Conservation (phyloP, 2,888 invertebrate genomes). For the Aelia acuminata region DNA sequence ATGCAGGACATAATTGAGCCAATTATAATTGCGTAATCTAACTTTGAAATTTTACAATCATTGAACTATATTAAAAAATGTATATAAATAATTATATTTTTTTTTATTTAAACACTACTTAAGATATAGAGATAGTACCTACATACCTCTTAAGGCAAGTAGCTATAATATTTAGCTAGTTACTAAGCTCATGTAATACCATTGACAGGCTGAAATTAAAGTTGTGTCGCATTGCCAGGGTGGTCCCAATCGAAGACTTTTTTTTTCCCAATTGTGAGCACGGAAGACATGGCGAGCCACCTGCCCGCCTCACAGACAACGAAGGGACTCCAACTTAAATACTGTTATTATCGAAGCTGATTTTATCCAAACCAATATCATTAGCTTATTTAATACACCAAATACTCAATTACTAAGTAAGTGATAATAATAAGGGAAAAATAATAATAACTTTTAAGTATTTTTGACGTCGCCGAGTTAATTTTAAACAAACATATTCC, state of each 20-base stretch:
- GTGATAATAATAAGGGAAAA: neutral
- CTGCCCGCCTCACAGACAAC: neutral
- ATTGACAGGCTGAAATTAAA: neutral
- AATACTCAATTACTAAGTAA: neutral
- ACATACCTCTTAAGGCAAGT: neutral
- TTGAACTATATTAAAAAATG: too few species aligned
- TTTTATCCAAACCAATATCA: neutral
- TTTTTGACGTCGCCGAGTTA: neutral
- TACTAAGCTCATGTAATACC: neutral
- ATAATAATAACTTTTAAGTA: neutral
- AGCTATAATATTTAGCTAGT: neutral
- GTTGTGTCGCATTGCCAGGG: neutral
- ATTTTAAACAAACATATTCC: neutral
- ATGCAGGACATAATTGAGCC: neutral
- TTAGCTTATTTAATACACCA: conserved; percentile 29
- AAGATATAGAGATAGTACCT: too few species aligned
- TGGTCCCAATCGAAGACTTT: conserved; percentile 1
- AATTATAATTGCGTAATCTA: neutral
- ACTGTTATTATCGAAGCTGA: conserved; percentile 9
- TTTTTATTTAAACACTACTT: neutral
- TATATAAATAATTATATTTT: neutral
- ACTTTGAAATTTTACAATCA: too few species aligned
- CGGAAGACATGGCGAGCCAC: conserved; percentile 21
- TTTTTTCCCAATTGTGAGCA: conserved; percentile 34
- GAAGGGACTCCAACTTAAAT: neutral